phyloP scores from a whole-genome alignment of 2,797 vertebrate species.

The Aeoliscus strigatus region DNA sequence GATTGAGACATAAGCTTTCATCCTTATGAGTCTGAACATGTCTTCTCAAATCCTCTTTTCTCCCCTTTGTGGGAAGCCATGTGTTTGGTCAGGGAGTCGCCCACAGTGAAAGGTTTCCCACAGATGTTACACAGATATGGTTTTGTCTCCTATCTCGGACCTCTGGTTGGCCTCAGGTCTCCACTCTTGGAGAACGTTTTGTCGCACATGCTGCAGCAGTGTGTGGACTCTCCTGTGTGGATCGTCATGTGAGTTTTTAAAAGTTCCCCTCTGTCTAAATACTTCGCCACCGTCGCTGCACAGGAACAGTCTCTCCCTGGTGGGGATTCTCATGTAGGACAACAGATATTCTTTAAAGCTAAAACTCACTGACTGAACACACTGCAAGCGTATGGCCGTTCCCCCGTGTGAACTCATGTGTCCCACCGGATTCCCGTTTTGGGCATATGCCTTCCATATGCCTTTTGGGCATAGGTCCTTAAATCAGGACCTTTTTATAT shows the following conservation, averaged over 20 bases:
- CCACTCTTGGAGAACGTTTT: constrained; percentile 37
- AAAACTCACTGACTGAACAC: constrained; percentile 27
- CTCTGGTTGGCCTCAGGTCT: constrained; percentile 24
- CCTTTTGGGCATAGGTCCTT: too few relatives aligned
- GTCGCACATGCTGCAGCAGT: constrained; percentile 14
- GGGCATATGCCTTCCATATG: constrained; percentile 35
- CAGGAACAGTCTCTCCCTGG: constrained; percentile 37
- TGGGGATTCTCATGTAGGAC: too few relatives aligned
- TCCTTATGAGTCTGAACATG: too few relatives aligned
- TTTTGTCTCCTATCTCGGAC: too few relatives aligned
- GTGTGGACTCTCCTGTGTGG: constrained; percentile 31
- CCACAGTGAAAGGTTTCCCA: constrained; percentile 32
- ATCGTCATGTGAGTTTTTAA: constrained; percentile 43
- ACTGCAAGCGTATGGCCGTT: constrained; percentile 27
- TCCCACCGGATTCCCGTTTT: constrained; percentile 32
- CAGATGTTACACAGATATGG: constrained; percentile 39
- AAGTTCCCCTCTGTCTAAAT: constrained; percentile 23
- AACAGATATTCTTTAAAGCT: constrained; percentile 35
- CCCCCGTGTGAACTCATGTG: too few relatives aligned
- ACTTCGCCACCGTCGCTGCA: constrained; percentile 47
- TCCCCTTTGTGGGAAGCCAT: constrained; percentile 28
- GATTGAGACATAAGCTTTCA: too few relatives aligned
- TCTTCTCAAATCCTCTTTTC: constrained; percentile 11
- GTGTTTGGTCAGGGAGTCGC: constrained; percentile 40
- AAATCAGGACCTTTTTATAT: too few relatives aligned